Conservation (phyloP, 2,888 invertebrate genomes). For the Hyles lineata region DNA sequence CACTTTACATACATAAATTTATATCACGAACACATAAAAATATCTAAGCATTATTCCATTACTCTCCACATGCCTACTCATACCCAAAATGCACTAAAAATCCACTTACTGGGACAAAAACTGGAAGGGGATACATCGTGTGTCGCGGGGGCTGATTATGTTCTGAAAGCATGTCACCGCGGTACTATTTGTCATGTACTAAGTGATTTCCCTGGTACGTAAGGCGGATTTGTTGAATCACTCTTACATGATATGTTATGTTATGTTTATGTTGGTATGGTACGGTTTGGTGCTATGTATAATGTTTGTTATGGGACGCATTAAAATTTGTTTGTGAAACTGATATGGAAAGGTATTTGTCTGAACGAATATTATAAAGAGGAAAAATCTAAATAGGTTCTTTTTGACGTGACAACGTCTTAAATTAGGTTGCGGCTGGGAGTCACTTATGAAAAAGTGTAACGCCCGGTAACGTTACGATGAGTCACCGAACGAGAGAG, state of each 20-base stretch:
- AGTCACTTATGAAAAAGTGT: too few relatives aligned
- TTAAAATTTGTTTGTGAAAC: too few relatives aligned
- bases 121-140: constrained; percentile 22
- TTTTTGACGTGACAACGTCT: too few relatives aligned
- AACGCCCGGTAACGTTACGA: too few relatives aligned
- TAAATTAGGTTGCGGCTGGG: too few relatives aligned
- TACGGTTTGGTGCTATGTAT: too few relatives aligned
- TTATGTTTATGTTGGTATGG: constrained; percentile 5
- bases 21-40: not conserved
- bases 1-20: too few relatives aligned
- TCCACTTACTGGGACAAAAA: constrained; percentile 15
- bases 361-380: too few relatives aligned
- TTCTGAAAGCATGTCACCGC: constrained; percentile 78
- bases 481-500: too few relatives aligned
- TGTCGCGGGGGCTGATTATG: constrained; percentile 40
- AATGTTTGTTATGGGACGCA: too few relatives aligned
- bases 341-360: too few relatives aligned
- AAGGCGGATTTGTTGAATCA: constrained; percentile 72
- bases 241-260: constrained; percentile 35
- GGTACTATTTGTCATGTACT: constrained; percentile 81
- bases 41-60: not conserved
- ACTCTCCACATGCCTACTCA: not conserved
- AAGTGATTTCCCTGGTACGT: constrained; percentile 78
- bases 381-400: too few relatives aligned
- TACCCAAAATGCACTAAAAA: constrained; percentile 14